Conservation (phyloP, 2,797 vertebrate species). For the Xyrichtys novacula region DNA sequence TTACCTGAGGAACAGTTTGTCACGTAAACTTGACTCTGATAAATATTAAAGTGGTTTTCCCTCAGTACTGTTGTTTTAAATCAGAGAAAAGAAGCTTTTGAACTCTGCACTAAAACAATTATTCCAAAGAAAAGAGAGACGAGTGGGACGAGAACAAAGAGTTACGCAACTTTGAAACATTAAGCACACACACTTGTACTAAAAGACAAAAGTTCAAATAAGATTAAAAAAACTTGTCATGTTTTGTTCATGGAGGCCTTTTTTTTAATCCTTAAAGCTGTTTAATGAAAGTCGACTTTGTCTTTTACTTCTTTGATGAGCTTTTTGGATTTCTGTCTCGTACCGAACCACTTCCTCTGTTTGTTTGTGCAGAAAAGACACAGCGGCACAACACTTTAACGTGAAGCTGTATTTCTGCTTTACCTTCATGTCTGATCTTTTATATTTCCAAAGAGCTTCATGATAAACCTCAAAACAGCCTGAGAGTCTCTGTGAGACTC, state of each 20-base stretch:
- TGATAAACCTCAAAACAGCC: constrained; percentile 26
- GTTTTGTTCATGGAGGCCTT: too few relatives aligned
- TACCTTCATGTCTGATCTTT: not conserved
- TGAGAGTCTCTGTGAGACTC: constrained; percentile 34
- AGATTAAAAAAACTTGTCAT: too few relatives aligned
- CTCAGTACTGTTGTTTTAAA: constrained; percentile 2
- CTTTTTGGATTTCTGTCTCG: too few relatives aligned
- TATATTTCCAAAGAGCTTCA: constrained; percentile 4
- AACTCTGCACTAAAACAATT: not conserved
- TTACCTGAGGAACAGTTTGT: constrained; percentile 19
- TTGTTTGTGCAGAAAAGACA: not conserved
- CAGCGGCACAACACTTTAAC: not conserved
- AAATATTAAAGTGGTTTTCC: not conserved
- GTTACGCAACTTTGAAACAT: not conserved
- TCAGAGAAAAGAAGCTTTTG: constrained; percentile 1
- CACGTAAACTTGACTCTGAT: not conserved
- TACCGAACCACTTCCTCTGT: not conserved
- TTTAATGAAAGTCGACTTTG: too few relatives aligned
- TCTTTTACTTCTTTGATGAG: too few relatives aligned
- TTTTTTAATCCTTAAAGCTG: too few relatives aligned
- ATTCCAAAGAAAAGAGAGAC: not conserved
- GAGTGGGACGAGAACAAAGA: not conserved
- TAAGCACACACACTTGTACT: not conserved
- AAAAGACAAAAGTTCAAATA: too few relatives aligned
- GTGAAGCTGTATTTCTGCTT: not conserved